Percentiles rank a stretch among this genome's conserved stretches.
Conservation (phyloP, 2,888 invertebrate genomes). For the Epirrhoe tristata region DNA sequence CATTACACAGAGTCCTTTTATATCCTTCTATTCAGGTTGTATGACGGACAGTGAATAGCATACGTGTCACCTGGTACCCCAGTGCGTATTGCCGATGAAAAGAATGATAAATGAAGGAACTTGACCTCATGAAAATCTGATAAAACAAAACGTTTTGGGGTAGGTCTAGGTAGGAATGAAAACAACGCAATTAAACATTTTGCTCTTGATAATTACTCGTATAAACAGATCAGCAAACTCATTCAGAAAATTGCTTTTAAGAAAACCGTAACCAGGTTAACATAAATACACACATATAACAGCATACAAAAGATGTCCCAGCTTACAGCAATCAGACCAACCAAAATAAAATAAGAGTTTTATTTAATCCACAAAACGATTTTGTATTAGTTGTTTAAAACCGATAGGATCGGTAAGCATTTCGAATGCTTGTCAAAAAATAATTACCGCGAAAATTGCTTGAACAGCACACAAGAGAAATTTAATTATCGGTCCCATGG, state of each 20-base stretch:
- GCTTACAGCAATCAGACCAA: too few species aligned
- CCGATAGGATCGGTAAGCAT: constrained; percentile 15
- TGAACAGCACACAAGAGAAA: constrained; percentile 42
- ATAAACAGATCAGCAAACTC: too few species aligned
- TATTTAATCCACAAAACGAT: background rate
- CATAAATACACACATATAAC: too few species aligned
- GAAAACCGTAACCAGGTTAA: too few species aligned
- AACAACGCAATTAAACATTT: too few species aligned
- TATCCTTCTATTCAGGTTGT: constrained; percentile 65
- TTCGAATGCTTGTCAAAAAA: constrained; percentile 32
- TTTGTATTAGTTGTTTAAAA: background rate
- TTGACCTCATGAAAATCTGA: constrained; percentile 18
- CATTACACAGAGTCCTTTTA: constrained; percentile 29
- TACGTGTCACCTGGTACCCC: constrained; percentile 77
- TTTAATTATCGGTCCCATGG: constrained; percentile 50
- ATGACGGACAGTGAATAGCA: constrained; percentile 72
- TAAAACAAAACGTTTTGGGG: background rate
- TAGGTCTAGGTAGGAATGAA: background rate
- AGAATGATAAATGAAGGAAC: constrained; percentile 15
- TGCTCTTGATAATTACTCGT: too few species aligned
- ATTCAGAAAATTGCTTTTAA: too few species aligned
- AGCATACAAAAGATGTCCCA: too few species aligned
- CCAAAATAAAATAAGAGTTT: too few species aligned
- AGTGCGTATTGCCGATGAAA: constrained; percentile 49
- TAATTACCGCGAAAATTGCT: constrained; percentile 44